Conservation (phyloP, 2,888 invertebrate genomes). For the Epistrophella euchroma region DNA sequence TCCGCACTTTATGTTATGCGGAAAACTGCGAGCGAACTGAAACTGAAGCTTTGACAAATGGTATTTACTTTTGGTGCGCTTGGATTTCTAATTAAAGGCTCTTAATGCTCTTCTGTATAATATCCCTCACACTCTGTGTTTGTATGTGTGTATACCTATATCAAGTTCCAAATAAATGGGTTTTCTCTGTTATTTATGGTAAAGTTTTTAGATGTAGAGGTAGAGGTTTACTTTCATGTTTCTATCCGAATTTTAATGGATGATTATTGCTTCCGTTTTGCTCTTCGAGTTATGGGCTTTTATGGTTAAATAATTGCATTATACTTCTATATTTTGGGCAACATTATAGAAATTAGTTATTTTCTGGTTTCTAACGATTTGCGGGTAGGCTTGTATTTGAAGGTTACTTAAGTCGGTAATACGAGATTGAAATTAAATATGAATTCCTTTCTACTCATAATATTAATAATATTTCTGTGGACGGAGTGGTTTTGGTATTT, state of each 20-base stretch:
- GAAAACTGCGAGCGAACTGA: constrained; percentile 40
- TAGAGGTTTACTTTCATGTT: constrained; percentile 15
- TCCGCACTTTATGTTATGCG: background rate
- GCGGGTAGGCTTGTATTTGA: background rate
- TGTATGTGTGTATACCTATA: background rate
- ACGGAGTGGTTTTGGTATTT: background rate
- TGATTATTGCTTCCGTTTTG: constrained; percentile 68
- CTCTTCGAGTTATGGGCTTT: constrained; percentile 41
- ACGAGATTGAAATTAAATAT: background rate
- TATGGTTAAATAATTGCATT: constrained; percentile 51
- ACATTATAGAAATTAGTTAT: constrained; percentile 1
- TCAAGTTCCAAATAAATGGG: constrained; percentile 49
- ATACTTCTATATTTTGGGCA: constrained; percentile 2
- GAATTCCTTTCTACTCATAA: background rate
- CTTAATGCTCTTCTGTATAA: constrained; percentile 6
- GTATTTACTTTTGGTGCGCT: constrained; percentile 56
- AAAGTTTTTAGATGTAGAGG: background rate
- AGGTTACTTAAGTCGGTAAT: background rate
- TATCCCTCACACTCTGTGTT: background rate
- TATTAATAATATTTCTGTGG: background rate
- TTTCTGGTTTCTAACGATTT: constrained; percentile 2
- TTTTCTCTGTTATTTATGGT: constrained; percentile 29
- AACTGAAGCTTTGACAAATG: constrained; percentile 67
- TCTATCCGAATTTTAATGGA: constrained; percentile 49
- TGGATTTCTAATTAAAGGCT: constrained; percentile 63